Percentiles rank a stretch among this genome's conserved stretches.
Evolutionary conservation across 2,113 vertebrate genomes (phyloP).

Genomic region (Struthidea cinerea): DNA sequence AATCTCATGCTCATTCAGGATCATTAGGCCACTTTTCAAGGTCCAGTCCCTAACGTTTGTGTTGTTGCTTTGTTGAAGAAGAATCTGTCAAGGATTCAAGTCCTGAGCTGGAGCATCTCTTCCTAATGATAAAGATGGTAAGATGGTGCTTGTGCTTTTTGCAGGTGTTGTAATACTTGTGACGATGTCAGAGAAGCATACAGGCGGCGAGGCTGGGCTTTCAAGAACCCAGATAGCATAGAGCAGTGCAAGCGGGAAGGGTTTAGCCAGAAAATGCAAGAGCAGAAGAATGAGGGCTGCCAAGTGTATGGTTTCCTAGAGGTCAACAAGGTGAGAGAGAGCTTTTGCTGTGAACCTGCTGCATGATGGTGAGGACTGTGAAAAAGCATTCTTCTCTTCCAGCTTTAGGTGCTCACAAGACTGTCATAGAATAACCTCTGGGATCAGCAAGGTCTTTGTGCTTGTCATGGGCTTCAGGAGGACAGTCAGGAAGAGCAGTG

Average conservation of each 20-base stretch:
- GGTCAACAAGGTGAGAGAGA: conserved; percentile 88
- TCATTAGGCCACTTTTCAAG: neutral
- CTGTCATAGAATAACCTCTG: neutral
- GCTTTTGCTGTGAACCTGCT: neutral
- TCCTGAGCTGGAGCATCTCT: neutral
- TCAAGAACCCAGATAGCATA: conserved; percentile 94
- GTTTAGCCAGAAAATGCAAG: conserved; percentile 97
- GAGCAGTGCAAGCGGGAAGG: conserved; percentile 97
- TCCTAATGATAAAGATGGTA: neutral
- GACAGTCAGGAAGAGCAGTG: neutral
- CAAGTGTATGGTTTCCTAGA: conserved; percentile 95
- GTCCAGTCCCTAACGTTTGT: neutral
- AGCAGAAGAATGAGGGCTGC: conserved; percentile 98
- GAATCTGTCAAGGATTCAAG: neutral
- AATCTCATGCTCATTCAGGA: neutral
- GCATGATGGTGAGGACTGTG: neutral
- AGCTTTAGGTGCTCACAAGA: neutral
- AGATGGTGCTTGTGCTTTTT: neutral
- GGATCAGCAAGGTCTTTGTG: neutral
- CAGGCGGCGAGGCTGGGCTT: conserved; percentile 93
- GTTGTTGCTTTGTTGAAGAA: neutral
- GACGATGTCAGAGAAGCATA: conserved; percentile 97
- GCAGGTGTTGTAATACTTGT: conserved; percentile 93
- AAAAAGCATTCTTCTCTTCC: neutral
- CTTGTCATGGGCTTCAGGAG: neutral